Conservation (phyloP, 2,797 vertebrate species). For the Sebastes nivosus region DNA sequence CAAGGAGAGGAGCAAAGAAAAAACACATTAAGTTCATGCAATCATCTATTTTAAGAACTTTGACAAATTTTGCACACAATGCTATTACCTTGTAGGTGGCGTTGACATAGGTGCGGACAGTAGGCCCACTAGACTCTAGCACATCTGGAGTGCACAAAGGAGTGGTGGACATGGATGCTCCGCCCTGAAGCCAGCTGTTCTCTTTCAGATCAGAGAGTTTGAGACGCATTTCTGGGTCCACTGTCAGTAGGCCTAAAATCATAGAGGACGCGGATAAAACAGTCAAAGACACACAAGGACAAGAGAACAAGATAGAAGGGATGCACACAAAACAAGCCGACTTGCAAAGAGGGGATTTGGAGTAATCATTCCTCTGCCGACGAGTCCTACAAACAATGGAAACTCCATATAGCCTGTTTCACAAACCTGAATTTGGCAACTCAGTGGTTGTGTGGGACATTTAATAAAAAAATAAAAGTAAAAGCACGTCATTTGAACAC, state of each 20-base stretch:
- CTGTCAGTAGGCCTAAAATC: constrained; percentile 87
- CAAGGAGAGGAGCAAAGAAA: neutral
- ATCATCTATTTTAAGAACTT: neutral
- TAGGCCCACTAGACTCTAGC: constrained; percentile 90
- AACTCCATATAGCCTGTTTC: neutral
- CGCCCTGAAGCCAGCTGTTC: constrained; percentile 92
- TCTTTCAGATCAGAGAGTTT: constrained; percentile 89
- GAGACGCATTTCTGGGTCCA: constrained; percentile 89
- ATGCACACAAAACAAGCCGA: neutral
- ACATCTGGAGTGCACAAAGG: constrained; percentile 92
- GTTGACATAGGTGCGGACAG: constrained; percentile 91
- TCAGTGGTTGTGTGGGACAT: too few species aligned
- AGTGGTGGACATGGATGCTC: constrained; percentile 89
- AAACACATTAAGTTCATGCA: neutral
- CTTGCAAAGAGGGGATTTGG: neutral
- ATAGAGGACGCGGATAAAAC: neutral
- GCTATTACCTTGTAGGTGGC: constrained; percentile 89
- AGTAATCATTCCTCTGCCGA: neutral
- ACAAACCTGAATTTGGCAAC: too few species aligned
- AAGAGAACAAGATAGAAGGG: neutral
- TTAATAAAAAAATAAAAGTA: too few species aligned
- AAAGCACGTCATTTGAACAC: too few species aligned
- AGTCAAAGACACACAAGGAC: neutral
- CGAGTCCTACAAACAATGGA: neutral
- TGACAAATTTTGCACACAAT: neutral